Conservation (phyloP, 2,113 vertebrate species). For the Puntigrus tetrazona region DNA sequence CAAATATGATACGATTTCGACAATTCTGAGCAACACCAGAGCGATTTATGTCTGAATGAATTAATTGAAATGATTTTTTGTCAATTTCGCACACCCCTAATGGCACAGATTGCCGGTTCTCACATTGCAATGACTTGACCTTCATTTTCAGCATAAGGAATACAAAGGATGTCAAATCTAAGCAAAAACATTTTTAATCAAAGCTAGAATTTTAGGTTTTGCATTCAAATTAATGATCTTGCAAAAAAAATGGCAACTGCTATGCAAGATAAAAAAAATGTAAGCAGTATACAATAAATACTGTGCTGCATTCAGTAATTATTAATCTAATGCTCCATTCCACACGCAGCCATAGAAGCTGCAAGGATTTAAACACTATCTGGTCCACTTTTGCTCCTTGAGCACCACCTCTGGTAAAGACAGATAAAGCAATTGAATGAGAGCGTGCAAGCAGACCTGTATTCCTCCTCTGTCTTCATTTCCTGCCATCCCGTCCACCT, state of each 20-base stretch:
- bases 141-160: neutral
- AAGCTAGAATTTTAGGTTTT: neutral
- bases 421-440: neutral
- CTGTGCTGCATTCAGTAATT: neutral
- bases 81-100: no score
- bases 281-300: neutral
- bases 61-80: no score
- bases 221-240: neutral
- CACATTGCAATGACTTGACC: neutral
- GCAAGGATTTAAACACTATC: neutral
- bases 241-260: neutral
- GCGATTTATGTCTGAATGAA: no score
- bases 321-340: neutral
- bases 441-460: slow-evolving; percentile 77
- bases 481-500: slow-evolving; percentile 98
- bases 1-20: no score
- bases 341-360: neutral
- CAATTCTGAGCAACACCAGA: no score
- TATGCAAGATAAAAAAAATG: neutral
- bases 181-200: no score
- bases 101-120: neutral
- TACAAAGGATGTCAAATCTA: neutral
- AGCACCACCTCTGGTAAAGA: slow-evolving; percentile 20
- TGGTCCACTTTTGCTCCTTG: slow-evolving; percentile 4
- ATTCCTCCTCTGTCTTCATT: slow-evolving; percentile 95